Evolutionary conservation across 2,797 vertebrate genomes (phyloP), one percentile per base, ranked within the genome.

Genomic region (Podarcis siculus): DNA sequence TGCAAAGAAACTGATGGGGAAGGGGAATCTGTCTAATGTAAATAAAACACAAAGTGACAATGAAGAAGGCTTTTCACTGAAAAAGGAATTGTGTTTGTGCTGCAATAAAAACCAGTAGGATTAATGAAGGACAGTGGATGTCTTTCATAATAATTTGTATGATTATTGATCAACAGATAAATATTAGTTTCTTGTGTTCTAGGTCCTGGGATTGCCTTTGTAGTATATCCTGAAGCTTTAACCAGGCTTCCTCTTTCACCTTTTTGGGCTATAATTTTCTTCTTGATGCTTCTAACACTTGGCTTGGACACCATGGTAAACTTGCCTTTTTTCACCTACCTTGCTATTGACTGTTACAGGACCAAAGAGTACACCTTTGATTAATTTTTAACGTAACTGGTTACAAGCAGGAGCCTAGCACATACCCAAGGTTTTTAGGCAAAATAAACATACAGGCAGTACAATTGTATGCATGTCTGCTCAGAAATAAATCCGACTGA

Each of bases 181-280:
- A 55, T 23, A 86, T 27, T 7, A 27, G 35, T 80, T 39, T 89
- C 15, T 80, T 79, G 55, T 86, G 12, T 92, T 87, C 89, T 88
- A 99, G 99, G 99, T 89, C 99, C 99, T 83, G 99, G 99, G 66
- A 99, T 99, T 93, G 99, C 99, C 1, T 99, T 99, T 0, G 99
- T 99, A 89, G 99, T 99, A 90, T 99, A 99, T 91, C 99, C 99
- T 0, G 99, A 99, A 96, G 99, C 99, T 90, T 97, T 99, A 92
- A 99, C 99, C 87, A 97, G 99, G 95, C 98, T 99, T 91, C 99
- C 99, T 0, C 97, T 99, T 77, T 99, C 98, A 95, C 99, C 99
- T 0, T 99, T 99, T 95, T 99, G 99, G 99, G 98, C 99, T 79
- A 99, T 99, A 94, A 99, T 99, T 95, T 99, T 99, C 96, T 99